Base-by-base conservation (phyloP, 2,797 vertebrate species). In the Odontamblyopus rebecca region DNA sequence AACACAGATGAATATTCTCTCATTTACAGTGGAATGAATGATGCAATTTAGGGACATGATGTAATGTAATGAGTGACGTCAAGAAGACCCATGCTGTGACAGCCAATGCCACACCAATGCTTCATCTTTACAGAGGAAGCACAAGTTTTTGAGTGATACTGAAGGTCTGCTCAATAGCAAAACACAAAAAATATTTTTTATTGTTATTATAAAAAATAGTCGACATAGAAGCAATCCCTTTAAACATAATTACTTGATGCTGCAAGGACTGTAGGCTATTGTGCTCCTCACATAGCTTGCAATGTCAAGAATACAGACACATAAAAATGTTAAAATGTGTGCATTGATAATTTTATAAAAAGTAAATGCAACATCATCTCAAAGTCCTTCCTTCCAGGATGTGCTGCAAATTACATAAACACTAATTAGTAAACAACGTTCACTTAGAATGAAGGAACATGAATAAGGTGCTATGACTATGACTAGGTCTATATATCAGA, bases 1-100 rank as follows among this genome's bases (percentile, higher is more conserved):
- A 78, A 85, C 82, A 67, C 59, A 71, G 23, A 0, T 12, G 27
- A 54, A 74, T 44, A 27, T 70, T 81, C 71, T 70, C 67, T 75
- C 72, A 69, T 65, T 62, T 53, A 71, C 69, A 80, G 70, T 68
- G 75, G 77, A n/a, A 16, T 54, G 51, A 78, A 2, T 32, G 8
- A 16, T n/a, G 4, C 62, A 70, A 64, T 26, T 81, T 76, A 82
- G 63, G 76, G 23, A 65, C 26, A 62, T 8, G 4, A 38, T 35
- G 65, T 16, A 62, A 66, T 54, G 15, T 75, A 76, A 74, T 23
- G 48, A 51, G 51, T 74, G 65, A 68, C 29, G 13, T 38, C 53
- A 68, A 53, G 12, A 62, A 15, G 27, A 30, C 13, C 57, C 57
- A 30, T 18, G 57, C 27, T 16, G 57, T 15, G 57, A 60, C 11